Evolutionary conservation across 2,888 invertebrate species (phyloP).

Genomic region (Napeogenes sylphis): DNA sequence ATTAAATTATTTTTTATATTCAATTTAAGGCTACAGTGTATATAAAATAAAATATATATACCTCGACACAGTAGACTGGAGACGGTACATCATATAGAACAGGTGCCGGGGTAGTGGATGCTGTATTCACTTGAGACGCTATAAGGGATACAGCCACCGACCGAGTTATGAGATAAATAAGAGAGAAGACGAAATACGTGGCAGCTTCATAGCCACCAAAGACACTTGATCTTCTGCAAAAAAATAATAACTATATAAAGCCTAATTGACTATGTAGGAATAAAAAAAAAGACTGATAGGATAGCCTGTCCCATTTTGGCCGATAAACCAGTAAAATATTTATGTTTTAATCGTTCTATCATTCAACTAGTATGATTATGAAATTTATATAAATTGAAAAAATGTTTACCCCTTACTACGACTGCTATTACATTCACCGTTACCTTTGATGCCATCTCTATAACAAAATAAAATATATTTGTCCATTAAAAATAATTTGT

Average conservation of each 20-base stretch:
- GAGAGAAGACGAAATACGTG: slow-evolving; percentile 81
- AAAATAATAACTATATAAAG: no score
- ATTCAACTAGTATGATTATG: no score
- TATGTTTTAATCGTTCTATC: no score
- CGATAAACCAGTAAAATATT: no score
- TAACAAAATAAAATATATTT: slow-evolving; percentile 7
- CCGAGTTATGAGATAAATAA: slow-evolving; percentile 78
- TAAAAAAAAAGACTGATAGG: no score
- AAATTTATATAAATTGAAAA: background rate
- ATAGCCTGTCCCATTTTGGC: no score
- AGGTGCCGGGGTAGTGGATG: slow-evolving; percentile 71
- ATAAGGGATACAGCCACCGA: slow-evolving; percentile 77
- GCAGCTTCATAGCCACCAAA: slow-evolving; percentile 68
- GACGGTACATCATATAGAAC: slow-evolving; percentile 79
- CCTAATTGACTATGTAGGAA: no score
- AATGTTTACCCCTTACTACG: slow-evolving; percentile 37
- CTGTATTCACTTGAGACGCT: slow-evolving; percentile 76
- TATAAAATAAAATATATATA: slow-evolving; percentile 36
- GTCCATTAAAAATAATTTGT: no score
- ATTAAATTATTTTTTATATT: no score
- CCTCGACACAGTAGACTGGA: slow-evolving; percentile 78
- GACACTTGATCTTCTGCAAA: background rate
- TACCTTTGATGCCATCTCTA: slow-evolving; percentile 49
- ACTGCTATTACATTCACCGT: slow-evolving; percentile 38
- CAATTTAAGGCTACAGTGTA: no score